Conservation (phyloP, 2,797 vertebrate species). For the Leptodactylus fallax region DNA sequence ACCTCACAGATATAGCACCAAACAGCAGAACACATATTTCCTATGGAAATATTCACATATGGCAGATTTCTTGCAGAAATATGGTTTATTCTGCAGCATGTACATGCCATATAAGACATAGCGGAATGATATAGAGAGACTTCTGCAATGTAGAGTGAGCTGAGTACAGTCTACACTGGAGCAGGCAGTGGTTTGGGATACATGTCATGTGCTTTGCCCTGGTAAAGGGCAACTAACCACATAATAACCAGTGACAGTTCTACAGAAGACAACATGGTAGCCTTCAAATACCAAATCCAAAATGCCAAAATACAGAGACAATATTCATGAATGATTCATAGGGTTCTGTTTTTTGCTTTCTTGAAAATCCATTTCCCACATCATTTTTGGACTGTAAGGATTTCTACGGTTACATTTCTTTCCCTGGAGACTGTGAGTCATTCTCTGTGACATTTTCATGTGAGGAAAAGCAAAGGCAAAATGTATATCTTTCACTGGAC, state of each 20-base stretch:
- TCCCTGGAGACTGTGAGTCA: conserved; percentile 23
- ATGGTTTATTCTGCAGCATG: too few species aligned
- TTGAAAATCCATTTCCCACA: conserved; percentile 10
- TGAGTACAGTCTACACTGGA: too few species aligned
- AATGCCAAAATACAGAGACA: background rate
- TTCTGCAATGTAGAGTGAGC: too few species aligned
- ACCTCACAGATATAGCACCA: background rate
- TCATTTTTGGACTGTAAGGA: background rate
- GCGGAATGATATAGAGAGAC: too few species aligned
- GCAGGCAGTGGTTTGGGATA: too few species aligned
- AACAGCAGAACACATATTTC: background rate
- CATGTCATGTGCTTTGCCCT: too few species aligned
- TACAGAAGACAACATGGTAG: background rate
- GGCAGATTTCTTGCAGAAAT: too few species aligned
- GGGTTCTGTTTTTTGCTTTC: background rate
- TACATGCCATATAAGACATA: too few species aligned
- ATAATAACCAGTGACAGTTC: too few species aligned
- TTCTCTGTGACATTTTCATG: conserved; percentile 29
- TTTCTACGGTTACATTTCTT: conserved; percentile 22
- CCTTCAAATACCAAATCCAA: background rate
- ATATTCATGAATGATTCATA: background rate
- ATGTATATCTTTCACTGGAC: background rate
- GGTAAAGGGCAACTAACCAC: too few species aligned
- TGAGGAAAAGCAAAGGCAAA: conserved; percentile 7
- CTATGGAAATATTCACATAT: too few species aligned